Conservation (phyloP, 2,113 vertebrate genomes). For the Sterrhoptilus dennistouni region DNA sequence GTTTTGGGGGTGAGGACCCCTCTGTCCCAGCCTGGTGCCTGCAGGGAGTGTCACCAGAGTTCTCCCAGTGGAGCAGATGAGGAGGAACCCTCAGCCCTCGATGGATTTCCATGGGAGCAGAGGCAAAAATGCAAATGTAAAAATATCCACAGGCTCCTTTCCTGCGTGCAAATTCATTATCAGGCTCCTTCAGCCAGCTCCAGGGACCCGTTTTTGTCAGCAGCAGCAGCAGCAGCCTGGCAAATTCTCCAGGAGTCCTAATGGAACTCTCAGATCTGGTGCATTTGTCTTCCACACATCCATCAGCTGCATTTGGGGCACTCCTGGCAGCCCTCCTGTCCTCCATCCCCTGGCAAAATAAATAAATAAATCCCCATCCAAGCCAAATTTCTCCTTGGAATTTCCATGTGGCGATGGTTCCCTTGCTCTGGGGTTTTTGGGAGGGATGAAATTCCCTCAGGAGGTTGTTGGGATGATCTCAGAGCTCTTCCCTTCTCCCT, state of each 20-base stretch:
- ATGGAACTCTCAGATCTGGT: not conserved
- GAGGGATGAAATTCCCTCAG: not conserved
- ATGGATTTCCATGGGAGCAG: not conserved
- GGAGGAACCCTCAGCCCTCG: not conserved
- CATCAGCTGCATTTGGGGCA: accelerated
- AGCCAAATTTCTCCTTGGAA: not conserved
- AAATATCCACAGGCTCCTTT: conserved; percentile 37
- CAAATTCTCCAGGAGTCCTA: not conserved
- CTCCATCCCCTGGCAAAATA: not conserved
- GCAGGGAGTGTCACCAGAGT: not conserved
- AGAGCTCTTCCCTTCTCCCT: not conserved
- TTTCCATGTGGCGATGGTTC: not conserved
- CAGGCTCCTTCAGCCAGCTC: conserved; percentile 15
- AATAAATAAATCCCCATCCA: too few relatives aligned
- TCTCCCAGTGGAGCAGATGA: not conserved
- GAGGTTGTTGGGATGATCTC: not conserved
- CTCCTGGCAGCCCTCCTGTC: not conserved
- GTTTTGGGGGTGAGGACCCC: not conserved
- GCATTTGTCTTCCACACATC: not conserved
- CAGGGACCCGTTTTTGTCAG: not conserved
- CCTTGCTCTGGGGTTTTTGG: not conserved
- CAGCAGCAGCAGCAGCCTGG: not conserved
- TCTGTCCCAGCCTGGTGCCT: not conserved
- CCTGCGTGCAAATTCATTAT: not conserved
- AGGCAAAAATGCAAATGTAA: not conserved